Evolutionary conservation across 2,888 invertebrate genomes (phyloP).

Genomic region (Spisula solida): DNA sequence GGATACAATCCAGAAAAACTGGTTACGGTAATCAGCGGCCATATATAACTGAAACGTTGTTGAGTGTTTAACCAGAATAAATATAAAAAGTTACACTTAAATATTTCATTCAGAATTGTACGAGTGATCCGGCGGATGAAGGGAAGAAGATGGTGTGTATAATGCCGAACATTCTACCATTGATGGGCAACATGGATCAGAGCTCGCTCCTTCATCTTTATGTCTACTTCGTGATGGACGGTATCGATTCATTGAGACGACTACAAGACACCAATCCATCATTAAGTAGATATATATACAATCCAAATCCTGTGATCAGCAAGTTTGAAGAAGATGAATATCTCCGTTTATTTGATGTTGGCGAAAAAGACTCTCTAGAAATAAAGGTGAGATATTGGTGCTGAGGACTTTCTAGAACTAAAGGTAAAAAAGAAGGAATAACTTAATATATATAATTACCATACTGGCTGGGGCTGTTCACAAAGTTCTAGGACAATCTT

Average conservation of each 20-base stretch:
- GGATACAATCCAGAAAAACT: too few relatives aligned
- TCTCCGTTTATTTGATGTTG: conserved; percentile 72
- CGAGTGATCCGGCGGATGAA: conserved; percentile 27
- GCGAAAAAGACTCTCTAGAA: conserved; percentile 73
- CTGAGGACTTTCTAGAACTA: conserved; percentile 77
- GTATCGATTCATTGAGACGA: conserved; percentile 77
- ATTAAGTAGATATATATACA: conserved; percentile 82
- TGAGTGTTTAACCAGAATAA: too few relatives aligned
- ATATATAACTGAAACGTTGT: too few relatives aligned
- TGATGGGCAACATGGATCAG: conserved; percentile 63
- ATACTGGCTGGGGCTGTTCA: too few relatives aligned
- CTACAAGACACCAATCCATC: conserved; percentile 53
- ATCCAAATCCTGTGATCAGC: conserved; percentile 81
- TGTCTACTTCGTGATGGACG: conserved; percentile 86
- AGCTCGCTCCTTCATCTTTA: conserved; percentile 71
- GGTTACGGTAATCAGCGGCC: too few relatives aligned
- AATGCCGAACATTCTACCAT: conserved; percentile 76
- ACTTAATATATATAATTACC: too few relatives aligned
- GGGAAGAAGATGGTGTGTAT: conserved; percentile 82
- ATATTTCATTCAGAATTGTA: conserved; percentile 55
- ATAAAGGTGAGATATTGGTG: conserved; percentile 77
- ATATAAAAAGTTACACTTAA: too few relatives aligned
- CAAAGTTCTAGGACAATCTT: too few relatives aligned
- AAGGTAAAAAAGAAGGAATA: conserved; percentile 70
- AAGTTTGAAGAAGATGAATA: conserved; percentile 75